These are phyloP conservation scores for Oenanthe oenanthe DNA, from an alignment of 2,113 vertebrate genomes.

Conservation along the genomic window DNA sequence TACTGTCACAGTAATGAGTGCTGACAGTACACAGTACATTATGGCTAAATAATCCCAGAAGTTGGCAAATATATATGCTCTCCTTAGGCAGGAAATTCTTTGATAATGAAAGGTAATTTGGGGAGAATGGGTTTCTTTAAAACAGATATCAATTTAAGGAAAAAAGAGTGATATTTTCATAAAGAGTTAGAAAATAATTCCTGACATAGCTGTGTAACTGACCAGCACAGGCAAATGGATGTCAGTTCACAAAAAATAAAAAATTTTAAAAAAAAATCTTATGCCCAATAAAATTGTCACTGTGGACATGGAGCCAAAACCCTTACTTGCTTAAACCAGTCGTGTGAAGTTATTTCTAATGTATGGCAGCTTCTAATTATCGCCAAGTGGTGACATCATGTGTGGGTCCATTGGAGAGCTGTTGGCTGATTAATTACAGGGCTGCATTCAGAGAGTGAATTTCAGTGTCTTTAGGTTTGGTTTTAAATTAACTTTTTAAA, in stretches of 20 bases:
- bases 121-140: slow-evolving; percentile 43
- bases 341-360: slow-evolving; percentile 37
- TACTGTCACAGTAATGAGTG: slow-evolving; percentile 52
- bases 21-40: slow-evolving; percentile 52
- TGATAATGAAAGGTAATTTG: slow-evolving; percentile 54
- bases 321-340: background rate
- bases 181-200: slow-evolving; percentile 37
- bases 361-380: slow-evolving; percentile 60
- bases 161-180: slow-evolving; percentile 4
- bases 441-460: slow-evolving; percentile 42
- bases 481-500: slow-evolving; percentile 75
- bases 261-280: background rate
- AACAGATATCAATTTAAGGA: slow-evolving; percentile 28
- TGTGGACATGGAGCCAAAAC: background rate
- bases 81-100: slow-evolving; percentile 57
- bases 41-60: slow-evolving; percentile 60
- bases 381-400: slow-evolving; percentile 59
- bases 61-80: slow-evolving; percentile 22
- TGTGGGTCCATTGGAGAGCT: slow-evolving; percentile 30
- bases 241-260: background rate
- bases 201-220: background rate
- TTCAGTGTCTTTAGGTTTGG: slow-evolving; percentile 63
- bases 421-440: slow-evolving; percentile 70
- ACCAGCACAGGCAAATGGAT: background rate
- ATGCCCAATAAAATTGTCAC: slow-evolving; percentile 1